Evolutionary conservation across 2,113 vertebrate genomes (phyloP).

Genomic region (Lucifuga dentata): DNA sequence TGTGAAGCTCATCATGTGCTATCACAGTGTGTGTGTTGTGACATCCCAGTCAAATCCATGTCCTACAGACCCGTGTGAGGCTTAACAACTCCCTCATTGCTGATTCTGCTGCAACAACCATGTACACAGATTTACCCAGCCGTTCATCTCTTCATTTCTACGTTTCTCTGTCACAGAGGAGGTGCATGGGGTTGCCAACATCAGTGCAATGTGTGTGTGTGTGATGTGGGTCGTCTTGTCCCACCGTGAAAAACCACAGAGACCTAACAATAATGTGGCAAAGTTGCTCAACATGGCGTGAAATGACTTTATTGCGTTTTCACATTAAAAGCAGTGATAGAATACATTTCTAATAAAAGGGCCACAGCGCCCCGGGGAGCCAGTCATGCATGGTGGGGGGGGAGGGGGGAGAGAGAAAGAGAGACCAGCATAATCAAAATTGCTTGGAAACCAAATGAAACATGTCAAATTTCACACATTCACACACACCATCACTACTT

Average conservation of each 20-base stretch:
- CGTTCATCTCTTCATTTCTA: slow-evolving; percentile 59
- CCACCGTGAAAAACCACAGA: slow-evolving; percentile 66
- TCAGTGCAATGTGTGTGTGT: slow-evolving; percentile 33
- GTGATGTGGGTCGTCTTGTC: slow-evolving; percentile 37
- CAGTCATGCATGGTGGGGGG: slow-evolving; percentile 62
- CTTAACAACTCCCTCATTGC: background rate
- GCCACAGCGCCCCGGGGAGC: slow-evolving; percentile 67
- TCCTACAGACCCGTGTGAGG: slow-evolving; percentile 14
- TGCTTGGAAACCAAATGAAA: slow-evolving; percentile 62
- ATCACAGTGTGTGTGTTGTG: slow-evolving; percentile 17
- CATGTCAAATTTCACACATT: slow-evolving; percentile 34
- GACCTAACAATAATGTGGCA: slow-evolving; percentile 79
- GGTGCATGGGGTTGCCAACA: slow-evolving; percentile 37
- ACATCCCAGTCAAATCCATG: slow-evolving; percentile 28
- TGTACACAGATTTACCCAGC: slow-evolving; percentile 44
- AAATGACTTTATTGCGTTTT: slow-evolving; percentile 86
- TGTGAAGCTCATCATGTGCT: slow-evolving; percentile 8
- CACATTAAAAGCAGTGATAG: slow-evolving; percentile 84
- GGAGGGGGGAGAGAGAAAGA: slow-evolving; percentile 29
- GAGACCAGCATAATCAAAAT: slow-evolving; percentile 66
- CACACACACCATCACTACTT: background rate
- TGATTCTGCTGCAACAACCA: background rate
- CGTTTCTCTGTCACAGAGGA: slow-evolving; percentile 46
- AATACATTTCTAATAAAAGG: slow-evolving; percentile 83
- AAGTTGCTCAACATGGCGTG: slow-evolving; percentile 84